Conservation (phyloP, 2,888 invertebrate genomes). For the Pheosia gnoma region DNA sequence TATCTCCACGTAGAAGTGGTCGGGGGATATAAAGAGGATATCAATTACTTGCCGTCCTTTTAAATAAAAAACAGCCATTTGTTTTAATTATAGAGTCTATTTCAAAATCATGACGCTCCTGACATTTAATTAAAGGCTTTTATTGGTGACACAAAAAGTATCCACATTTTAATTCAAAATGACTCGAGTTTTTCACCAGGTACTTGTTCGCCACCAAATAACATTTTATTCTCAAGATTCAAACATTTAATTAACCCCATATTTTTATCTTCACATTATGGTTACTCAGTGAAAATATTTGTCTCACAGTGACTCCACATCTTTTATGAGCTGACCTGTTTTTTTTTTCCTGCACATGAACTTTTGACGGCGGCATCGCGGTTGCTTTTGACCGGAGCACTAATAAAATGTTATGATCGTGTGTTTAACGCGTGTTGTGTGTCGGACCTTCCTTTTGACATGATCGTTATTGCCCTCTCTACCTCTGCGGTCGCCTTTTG, state of each 20-base stretch:
- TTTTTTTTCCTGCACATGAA: conserved; percentile 76
- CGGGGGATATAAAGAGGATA: conserved; percentile 55
- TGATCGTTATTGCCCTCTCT: conserved; percentile 78
- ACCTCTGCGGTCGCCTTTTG: conserved; percentile 80
- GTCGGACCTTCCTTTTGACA: conserved; percentile 82
- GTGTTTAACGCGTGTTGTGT: conserved; percentile 82
- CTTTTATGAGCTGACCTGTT: conserved; percentile 81
- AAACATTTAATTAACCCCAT: conserved; percentile 37
- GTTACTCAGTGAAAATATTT: conserved; percentile 59
- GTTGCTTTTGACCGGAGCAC: conserved; percentile 82
- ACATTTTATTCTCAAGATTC: conserved; percentile 23
- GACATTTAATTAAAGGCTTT: conserved; percentile 16
- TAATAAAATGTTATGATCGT: conserved; percentile 84
- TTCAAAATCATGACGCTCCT: conserved; percentile 39
- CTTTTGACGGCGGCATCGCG: conserved; percentile 79
- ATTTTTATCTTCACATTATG: conserved; percentile 52
- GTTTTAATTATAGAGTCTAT: conserved; percentile 51
- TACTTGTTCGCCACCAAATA: not conserved
- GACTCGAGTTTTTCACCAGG: not conserved
- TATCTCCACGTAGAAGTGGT: conserved; percentile 57
- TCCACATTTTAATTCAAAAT: not conserved
- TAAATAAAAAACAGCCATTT: conserved; percentile 42
- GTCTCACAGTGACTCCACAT: conserved; percentile 73
- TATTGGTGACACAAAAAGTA: not conserved
- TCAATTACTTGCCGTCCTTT: conserved; percentile 57